Base-by-base conservation (phyloP, 2,888 invertebrate genomes). In the Calliopum simillimum region DNA sequence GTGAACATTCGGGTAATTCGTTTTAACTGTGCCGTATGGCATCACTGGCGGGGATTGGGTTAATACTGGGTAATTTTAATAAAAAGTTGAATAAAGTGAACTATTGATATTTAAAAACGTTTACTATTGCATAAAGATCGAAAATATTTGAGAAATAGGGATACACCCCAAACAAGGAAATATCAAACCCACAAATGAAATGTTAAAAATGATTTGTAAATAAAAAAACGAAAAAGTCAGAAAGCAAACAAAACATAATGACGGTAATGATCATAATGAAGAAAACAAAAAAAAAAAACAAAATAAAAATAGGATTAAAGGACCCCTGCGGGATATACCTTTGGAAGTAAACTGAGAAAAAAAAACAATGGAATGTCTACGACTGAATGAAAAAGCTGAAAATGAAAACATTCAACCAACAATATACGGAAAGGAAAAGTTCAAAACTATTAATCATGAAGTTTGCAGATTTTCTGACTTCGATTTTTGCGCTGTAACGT, bases 381-480 rank as follows among this genome's bases (percentile, higher is more conserved):
- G 33, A 13, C 21, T 25, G 56, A 25, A 53, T 19, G 16, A 12
- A 23, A 13, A 56, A 56, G 56, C 49, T n/a, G 6, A 33, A 25
- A n/a, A 56, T 1, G 19, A 53, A 53, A 53, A 53, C 11, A 19
- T 53, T n/a, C 19, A 12, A 13, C 53, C 19, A 23, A 33, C 33
- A 49, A 19, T 49, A n/a, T 53, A 53, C n/a, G 12, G n/a, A 53
- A 53, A 19, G 53, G 53, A 12, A n/a, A 53, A 53, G 53, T 41
- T 41, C 59, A 46, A 55, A 75, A 73, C 82, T 77, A 81, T 81
- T 82, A 82, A 81, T 81, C 81, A 82, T 76, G 73, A 76, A 33
- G 51, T 73, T 67, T 69, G 69, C 56, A 59, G 69, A 73, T 68
- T 63, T 69, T 21, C n/a, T 68, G 69, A 69, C 73, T 73, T 67